Percentiles rank a stretch among this genome's conserved stretches.
These are phyloP conservation scores for Dendrocopos noguchii DNA, from an alignment of 2,113 vertebrate species.

Conservation along the genomic window DNA sequence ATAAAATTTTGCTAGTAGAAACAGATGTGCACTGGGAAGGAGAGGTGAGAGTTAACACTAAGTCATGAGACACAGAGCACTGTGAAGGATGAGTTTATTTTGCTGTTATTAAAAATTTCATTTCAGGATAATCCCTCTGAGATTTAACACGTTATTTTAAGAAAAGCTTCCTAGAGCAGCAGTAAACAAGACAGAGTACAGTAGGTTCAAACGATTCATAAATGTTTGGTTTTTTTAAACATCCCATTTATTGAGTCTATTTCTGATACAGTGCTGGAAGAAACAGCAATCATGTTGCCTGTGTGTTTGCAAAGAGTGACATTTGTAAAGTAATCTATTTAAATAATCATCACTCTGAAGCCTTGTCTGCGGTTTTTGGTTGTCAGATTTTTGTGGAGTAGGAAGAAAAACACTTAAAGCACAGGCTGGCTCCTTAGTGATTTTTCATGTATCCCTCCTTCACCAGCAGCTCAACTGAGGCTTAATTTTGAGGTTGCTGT, in stretches of 20 bases:
- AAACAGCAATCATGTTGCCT: slow-evolving; percentile 27
- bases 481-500: not conserved
- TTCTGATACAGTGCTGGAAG: slow-evolving; percentile 24
- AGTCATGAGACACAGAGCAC: slow-evolving; percentile 19
- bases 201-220: slow-evolving; percentile 29
- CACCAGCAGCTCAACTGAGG: not conserved
- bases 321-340: slow-evolving; percentile 46
- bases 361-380: slow-evolving; percentile 19
- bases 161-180: slow-evolving; percentile 49
- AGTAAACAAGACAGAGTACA: slow-evolving; percentile 55
- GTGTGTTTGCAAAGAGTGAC: slow-evolving; percentile 28
- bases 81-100: slow-evolving; percentile 63
- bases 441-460: not conserved
- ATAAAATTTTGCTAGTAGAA: not conserved
- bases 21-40: not conserved
- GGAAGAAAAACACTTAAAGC: not conserved
- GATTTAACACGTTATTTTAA: slow-evolving; percentile 56
- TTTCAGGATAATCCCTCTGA: slow-evolving; percentile 61
- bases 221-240: slow-evolving; percentile 49
- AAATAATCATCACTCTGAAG: slow-evolving; percentile 36
- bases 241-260: slow-evolving; percentile 41
- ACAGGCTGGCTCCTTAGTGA: not conserved
- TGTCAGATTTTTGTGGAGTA: slow-evolving; percentile 34
- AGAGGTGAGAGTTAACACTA: slow-evolving; percentile 34
- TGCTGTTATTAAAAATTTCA: slow-evolving; percentile 64